A percentile compares a stretch with the other conserved stretches of the same genome.
Conservation (phyloP, 1,140 invertebrate genomes). For the Lysiphlebus fabarum region DNA sequence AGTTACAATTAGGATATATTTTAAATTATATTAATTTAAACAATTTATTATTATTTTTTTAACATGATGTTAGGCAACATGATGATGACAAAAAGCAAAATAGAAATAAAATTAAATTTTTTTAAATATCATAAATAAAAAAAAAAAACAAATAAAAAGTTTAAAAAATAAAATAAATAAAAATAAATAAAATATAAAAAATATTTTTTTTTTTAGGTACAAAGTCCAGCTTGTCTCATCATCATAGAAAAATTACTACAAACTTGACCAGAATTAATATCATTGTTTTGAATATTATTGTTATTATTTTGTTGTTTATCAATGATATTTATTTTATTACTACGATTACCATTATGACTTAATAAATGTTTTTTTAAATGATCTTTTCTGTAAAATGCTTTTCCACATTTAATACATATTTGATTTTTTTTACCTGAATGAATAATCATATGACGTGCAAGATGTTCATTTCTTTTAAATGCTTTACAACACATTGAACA, state of each 20-base stretch:
- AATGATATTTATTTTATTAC: conserved; percentile 27
- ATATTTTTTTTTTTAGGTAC: no score
- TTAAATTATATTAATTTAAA: no score
- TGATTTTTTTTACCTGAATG: conserved; percentile 58
- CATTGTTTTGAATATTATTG: conserved; percentile 21
- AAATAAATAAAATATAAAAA: no score
- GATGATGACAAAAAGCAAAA: no score
- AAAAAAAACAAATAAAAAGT: no score
- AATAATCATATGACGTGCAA: conserved; percentile 58
- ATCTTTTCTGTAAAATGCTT: conserved; percentile 62
- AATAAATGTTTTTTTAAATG: conserved; percentile 61
- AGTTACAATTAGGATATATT: no score
- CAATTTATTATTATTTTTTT: no score
- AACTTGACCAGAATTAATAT: conserved; percentile 41
- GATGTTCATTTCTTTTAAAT: conserved; percentile 59
- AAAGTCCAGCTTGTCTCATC: conserved; percentile 48
- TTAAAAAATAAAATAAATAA: conserved; percentile 47
- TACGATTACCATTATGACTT: conserved; percentile 50
- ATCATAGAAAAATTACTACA: conserved; percentile 46
- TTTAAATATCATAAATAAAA: no score
- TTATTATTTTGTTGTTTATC: conserved; percentile 31
- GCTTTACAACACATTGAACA: conserved; percentile 57
- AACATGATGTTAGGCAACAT: no score
- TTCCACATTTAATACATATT: conserved; percentile 60
- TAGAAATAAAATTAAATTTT: no score